Evolutionary conservation across 2,797 vertebrate species (phyloP).

Genomic region (Podarcis siculus): DNA sequence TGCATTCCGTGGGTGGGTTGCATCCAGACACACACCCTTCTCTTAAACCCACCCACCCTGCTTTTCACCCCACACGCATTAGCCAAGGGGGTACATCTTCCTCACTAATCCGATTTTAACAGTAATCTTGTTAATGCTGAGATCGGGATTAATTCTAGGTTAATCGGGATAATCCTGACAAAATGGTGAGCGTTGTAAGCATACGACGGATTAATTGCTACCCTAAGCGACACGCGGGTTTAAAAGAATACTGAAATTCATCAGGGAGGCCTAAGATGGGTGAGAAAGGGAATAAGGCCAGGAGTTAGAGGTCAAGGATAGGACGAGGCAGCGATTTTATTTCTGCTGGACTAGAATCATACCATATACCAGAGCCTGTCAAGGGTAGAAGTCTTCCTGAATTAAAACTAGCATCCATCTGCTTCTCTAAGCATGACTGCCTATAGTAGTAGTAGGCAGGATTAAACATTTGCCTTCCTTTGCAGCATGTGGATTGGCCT

Average conservation of each 20-base stretch:
- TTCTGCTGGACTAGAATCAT: not conserved
- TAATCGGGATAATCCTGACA: constrained; percentile 78
- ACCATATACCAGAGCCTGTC: too few relatives aligned
- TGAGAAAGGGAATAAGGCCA: not conserved
- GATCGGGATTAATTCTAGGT: constrained; percentile 75
- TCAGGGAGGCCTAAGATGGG: not conserved
- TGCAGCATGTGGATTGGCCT: not conserved
- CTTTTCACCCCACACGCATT: constrained; percentile 12
- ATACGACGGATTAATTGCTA: constrained; percentile 53
- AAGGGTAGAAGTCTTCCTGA: not conserved
- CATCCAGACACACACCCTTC: not conserved
- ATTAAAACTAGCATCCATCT: not conserved
- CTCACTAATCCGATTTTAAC: constrained; percentile 67
- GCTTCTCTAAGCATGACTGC: not conserved
- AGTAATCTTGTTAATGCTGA: constrained; percentile 74
- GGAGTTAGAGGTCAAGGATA: not conserved
- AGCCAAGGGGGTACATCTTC: constrained; percentile 55
- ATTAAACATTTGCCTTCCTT: not conserved
- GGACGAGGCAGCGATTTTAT: not conserved
- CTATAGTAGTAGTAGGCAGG: not conserved
- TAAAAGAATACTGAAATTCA: constrained; percentile 34
- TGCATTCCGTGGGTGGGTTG: not conserved
- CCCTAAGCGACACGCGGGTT: not conserved
- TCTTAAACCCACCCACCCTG: not conserved
- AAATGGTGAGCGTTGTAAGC: constrained; percentile 62